These are phyloP conservation scores for Carpatolechia fugitivella DNA, from an alignment of 2,888 invertebrate species.

Conservation along the genomic window DNA sequence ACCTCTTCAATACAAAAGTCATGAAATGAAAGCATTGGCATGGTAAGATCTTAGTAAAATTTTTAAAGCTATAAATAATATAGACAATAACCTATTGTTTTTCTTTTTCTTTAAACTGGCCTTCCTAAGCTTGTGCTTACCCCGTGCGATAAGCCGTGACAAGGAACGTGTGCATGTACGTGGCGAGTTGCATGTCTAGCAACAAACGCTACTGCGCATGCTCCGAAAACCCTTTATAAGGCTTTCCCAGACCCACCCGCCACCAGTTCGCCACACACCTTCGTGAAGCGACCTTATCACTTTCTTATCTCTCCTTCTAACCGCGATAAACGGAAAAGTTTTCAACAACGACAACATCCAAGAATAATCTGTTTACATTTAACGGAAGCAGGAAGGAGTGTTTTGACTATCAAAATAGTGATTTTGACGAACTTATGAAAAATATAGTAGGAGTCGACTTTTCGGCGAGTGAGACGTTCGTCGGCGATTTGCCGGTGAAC, in stretches of 20 bases:
- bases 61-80: no score
- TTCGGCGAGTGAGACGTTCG: slow-evolving; percentile 56
- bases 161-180: slow-evolving; percentile 40
- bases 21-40: no score
- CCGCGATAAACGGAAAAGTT: slow-evolving; percentile 56
- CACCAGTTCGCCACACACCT: slow-evolving; percentile 53
- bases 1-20: no score
- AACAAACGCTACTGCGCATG: slow-evolving; percentile 48
- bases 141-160: neutral
- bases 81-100: neutral
- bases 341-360: slow-evolving; percentile 36
- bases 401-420: slow-evolving; percentile 35
- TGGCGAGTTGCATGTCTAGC: slow-evolving; percentile 40
- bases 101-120: neutral
- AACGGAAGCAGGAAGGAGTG: slow-evolving; percentile 26
- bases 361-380: slow-evolving; percentile 21
- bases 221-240: slow-evolving; percentile 51
- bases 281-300: slow-evolving; percentile 46
- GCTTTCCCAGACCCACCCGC: slow-evolving; percentile 30
- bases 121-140: neutral
- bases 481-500: slow-evolving; percentile 53
- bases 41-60: no score
- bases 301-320: slow-evolving; percentile 29
- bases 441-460: slow-evolving; percentile 57
- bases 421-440: slow-evolving; percentile 58